Percentiles rank a stretch among this genome's conserved stretches.
These are phyloP conservation scores for Anser brachyrhynchus DNA, from an alignment of 2,113 vertebrate species.

Conservation along the genomic window DNA sequence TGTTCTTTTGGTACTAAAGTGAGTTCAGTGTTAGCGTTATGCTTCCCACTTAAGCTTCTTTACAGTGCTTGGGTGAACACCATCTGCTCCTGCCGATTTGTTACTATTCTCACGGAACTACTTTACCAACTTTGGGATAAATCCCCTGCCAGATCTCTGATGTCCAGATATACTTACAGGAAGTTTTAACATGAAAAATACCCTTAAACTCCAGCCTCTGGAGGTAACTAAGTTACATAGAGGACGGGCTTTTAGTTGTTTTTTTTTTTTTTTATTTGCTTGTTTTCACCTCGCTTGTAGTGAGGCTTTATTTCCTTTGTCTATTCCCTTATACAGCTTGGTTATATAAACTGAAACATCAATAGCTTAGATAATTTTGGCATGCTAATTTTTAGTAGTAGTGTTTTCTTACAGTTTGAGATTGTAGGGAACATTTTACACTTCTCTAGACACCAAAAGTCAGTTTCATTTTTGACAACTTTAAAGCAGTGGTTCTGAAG, in stretches of 20 bases:
- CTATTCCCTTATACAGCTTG: not conserved
- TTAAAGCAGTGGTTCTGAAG: not conserved
- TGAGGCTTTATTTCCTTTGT: not conserved
- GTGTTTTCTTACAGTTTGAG: not conserved
- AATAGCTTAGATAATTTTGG: not conserved
- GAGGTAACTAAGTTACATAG: not conserved
- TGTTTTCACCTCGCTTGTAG: not conserved
- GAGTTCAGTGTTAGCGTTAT: not conserved
- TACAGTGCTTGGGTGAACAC: not conserved
- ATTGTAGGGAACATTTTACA: rapidly evolving
- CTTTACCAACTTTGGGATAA: not conserved
- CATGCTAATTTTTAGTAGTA: not conserved
- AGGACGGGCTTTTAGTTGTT: not conserved
- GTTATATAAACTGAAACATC: not conserved
- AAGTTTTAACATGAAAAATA: not conserved
- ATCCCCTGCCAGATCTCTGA: not conserved
- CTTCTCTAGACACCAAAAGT: not conserved
- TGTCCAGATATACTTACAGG: not conserved
- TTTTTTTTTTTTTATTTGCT: not conserved
- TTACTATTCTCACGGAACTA: not conserved
- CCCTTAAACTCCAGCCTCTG: not conserved
- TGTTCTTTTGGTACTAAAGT: not conserved
- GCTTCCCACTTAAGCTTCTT: not conserved
- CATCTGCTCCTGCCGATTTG: not conserved
- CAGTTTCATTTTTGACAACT: not conserved